Evolutionary conservation across 2,888 invertebrate species (phyloP), one percentile per base, ranked within the genome.

Genomic region (Xestia c-nigrum): DNA sequence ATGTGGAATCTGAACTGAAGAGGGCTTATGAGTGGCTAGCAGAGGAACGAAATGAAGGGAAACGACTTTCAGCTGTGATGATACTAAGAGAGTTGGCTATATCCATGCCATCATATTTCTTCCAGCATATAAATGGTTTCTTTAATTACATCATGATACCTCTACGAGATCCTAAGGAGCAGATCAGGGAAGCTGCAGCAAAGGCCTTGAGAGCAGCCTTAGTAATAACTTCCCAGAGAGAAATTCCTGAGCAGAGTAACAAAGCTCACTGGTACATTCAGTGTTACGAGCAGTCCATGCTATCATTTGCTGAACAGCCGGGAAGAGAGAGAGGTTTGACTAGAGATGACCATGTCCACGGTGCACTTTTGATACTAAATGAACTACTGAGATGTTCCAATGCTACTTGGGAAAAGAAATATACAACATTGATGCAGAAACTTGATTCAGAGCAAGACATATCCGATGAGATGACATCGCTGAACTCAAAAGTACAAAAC

Each of bases 91-190:
- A 99, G 95, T 95, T 99, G 65, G 99, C 99, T 0, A 98, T 99
- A 50, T 98, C 99, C n/a, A 98, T 99, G 97, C 99, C 99, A 0
- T 99, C 99, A 43, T 99, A 99, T 93, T 99, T 99, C 94, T 99
- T 98, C 92, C 99, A 99, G 93, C 98, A 99, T 94, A 98, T 99
- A 4, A 98, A 98, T 71, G 98, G 98, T 43, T 99, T 99, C 93
- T 99, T 99, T 90, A 99, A 99, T 85, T 97, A 98, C 71, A 99
- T 99, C 73, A 99, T 99, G 93, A 98, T 98, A 93, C 99, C 99
- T 0, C 97, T 99, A 46, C 97, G 98, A 87, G 99, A 99, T 95
- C 98, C 98, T 0, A 99, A 99, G 95, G 98, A 99, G 4, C 97
- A 98, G 31, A 98, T 99, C 76, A 97, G 99, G 68, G 99, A 99